Evolutionary conservation across 1,140 invertebrate genomes (phyloP), one percentile per base, ranked within the genome.

Genomic region (Hormaphis cornu): DNA sequence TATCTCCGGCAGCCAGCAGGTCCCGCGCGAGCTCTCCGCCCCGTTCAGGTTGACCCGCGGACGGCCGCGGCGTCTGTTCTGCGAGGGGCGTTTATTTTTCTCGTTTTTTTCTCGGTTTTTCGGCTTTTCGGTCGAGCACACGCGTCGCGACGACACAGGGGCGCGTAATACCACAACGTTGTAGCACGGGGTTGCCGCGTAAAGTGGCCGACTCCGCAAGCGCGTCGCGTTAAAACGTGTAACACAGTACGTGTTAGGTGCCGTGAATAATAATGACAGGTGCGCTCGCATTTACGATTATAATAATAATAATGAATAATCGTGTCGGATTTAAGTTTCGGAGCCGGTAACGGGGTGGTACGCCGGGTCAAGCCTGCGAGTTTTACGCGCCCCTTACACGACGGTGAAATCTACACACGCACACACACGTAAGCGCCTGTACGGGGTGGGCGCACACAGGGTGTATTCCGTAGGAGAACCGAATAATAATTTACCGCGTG

Each of bases 301-400:
- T 33, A 33, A 9, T 33, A 33, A 33, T 33, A 66, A 66, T 66
- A 66, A 48, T 48, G 44, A 48, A 66, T 33, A 66, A 48, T 44
- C 61, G 44, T 66, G 61, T 66, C 61, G 44, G 61, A 66, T 50
- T 66, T 35, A 66, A 50, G 61, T 66, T 66, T 66, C 44, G 50
- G 61, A 66, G 61, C 61, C 61, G 28, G 61, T 66, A 66, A 66
- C 61, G 20, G 61, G 61, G 42, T 66, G 61, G 61, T 66, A 66
- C 61, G 61, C 42, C 61, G 26, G 61, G 61, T 66, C 61, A 50
- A 66, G 61, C 28, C n/a, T n/a, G n/a, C n/a, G n/a, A n/a, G 26
- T 66, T 10, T 46, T 46, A 58, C 9, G 30, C 53, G n/a, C n/a
- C n/a, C n/a, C n/a, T n/a, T 37, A 37, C 35, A 37, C 16, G 54